Evolutionary conservation across 2,888 invertebrate genomes (phyloP).

Genomic region (Limnephilus auricula): DNA sequence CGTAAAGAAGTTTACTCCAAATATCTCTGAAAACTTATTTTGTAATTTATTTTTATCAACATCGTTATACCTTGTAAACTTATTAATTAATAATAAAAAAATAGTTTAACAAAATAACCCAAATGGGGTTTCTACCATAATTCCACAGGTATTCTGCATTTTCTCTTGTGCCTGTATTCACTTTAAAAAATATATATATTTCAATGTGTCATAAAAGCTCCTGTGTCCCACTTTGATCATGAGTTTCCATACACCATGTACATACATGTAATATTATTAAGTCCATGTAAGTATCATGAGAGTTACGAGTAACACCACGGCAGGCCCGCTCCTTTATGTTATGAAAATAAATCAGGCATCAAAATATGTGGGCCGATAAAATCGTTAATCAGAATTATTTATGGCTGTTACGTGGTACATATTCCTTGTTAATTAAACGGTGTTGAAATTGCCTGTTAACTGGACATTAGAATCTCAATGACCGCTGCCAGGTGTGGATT

Average conservation of each 20-base stretch:
- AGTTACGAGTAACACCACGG: not conserved
- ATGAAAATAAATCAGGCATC: conserved; percentile 28
- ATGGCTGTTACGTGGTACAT: conserved; percentile 25
- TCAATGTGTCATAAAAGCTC: not conserved
- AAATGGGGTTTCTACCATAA: no score
- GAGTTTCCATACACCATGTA: not conserved
- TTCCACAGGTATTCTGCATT: no score
- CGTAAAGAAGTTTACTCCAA: no score
- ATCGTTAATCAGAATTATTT: conserved; percentile 46
- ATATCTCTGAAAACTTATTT: no score
- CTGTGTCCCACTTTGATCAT: not conserved
- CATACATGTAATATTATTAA: not conserved
- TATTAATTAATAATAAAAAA: no score
- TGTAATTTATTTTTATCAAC: no score
- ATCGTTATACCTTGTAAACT: no score
- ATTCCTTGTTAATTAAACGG: conserved; percentile 50
- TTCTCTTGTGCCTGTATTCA: no score
- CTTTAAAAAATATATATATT: no score
- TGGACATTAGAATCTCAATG: conserved; percentile 43
- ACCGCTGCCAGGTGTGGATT: not conserved
- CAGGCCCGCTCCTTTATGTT: conserved; percentile 11
- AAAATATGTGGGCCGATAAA: conserved; percentile 44
- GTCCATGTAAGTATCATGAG: not conserved
- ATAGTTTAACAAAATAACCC: no score
- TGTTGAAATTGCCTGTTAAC: conserved; percentile 54